Evolutionary conservation across 1,140 invertebrate species (phyloP), one percentile per base, ranked within the genome.

Genomic region (Cepaea nemoralis): DNA sequence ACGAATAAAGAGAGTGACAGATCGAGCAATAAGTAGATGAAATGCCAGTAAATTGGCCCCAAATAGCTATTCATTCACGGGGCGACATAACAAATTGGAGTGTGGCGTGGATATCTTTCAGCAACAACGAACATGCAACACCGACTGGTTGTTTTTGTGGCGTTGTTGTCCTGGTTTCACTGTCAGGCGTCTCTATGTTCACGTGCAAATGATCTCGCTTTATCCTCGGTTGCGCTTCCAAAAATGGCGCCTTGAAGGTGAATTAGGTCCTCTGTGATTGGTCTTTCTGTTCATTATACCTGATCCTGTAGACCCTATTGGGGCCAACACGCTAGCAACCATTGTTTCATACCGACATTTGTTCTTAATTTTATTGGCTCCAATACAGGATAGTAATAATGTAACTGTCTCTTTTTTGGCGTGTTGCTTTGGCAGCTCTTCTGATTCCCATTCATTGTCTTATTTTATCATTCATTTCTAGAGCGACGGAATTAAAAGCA

Each of bases 191-290:
- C 1, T n/a, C 2, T 63, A 63, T 63, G 59, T 14, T 63, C 59
- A 63, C 59, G 59, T 63, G 59, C 59, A 63, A 63, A 63, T 31
- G 59, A 63, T 63, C 59, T 63, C 59, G 27, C 33, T 63, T 63
- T 63, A 27, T 63, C 16, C 22, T 63, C n/a, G 1, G n/a, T 31
- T 12, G 59, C 10, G 33, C n/a, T 31, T 31, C 59, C 27, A 10
- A 19, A 63, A 63, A 63, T 31, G 59, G 1, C 59, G n/a, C 59
- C n/a, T 31, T 5, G 59, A 63, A 31, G 59, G n/a, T 63, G 59
- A 63, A 63, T 63, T 63, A 63, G 27, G 19, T 31, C 16, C 16
- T 8, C 27, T 31, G 5, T 31, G 59, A 63, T 63, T 63, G 59
- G 59, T 63, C 59, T 63, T 63, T 63, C 59, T 63, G 2, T 63